Conservation (phyloP, 2,888 invertebrate species). For the Eulithis testata region DNA sequence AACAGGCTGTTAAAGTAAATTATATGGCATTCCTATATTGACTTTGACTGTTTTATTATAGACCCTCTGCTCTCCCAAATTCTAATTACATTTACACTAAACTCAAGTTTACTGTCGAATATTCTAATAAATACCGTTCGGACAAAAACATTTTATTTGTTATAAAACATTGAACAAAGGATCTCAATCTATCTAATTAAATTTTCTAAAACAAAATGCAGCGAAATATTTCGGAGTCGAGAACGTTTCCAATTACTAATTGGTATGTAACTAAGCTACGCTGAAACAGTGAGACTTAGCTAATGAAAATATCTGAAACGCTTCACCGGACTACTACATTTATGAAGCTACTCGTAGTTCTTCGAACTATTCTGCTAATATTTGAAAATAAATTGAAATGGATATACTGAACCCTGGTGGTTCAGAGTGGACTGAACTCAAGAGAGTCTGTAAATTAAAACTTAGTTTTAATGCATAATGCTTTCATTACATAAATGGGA, state of each 20-base stretch:
- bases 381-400: conserved; percentile 8
- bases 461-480: no score
- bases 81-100: background rate
- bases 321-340: conserved; percentile 9
- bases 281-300: conserved; percentile 16
- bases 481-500: no score
- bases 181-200: conserved; percentile 20
- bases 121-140: background rate
- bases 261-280: conserved; percentile 30
- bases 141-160: background rate
- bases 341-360: background rate
- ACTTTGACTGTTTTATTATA: no score
- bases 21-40: no score
- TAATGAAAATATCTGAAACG: conserved; percentile 27
- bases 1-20: no score
- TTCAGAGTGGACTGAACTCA: background rate
- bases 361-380: conserved; percentile 2
- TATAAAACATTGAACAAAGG: conserved; percentile 8
- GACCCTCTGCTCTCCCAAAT: no score
- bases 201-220: conserved; percentile 25
- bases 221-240: conserved; percentile 9
- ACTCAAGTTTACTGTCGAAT: background rate
- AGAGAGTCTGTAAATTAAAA: no score
- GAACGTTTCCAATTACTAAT: conserved; percentile 35
- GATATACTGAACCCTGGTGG: background rate